These are phyloP conservation scores for Drosophila tanythrix DNA, from an alignment of 2,888 invertebrate genomes.

Conservation along the genomic window DNA sequence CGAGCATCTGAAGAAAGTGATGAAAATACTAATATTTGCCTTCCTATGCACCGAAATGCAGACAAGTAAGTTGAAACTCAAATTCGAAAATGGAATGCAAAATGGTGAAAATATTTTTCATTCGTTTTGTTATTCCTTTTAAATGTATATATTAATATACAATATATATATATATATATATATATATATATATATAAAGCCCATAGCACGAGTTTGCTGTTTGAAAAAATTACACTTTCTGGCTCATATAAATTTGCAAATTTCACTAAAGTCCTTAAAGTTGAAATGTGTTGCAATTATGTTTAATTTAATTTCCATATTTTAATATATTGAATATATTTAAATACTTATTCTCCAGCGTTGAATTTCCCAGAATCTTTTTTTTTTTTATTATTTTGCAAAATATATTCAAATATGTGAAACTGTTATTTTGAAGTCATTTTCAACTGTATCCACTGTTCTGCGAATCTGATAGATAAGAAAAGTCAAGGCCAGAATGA, in stretches of 20 bases:
- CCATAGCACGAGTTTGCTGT: not conserved
- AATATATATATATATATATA: not conserved
- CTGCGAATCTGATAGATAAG: conserved; percentile 15
- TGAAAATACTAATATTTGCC: conserved; percentile 77
- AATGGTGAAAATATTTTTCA: not conserved
- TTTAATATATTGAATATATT: not conserved
- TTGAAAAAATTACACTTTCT: not conserved
- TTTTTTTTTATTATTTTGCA: not conserved
- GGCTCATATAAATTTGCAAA: not conserved
- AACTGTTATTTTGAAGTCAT: not conserved
- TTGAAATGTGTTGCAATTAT: not conserved
- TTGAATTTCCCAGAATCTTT: not conserved
- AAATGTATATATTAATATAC: too few relatives aligned
- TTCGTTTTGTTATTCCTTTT: not conserved
- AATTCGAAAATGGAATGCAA: not conserved
- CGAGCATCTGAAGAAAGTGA: conserved; percentile 66
- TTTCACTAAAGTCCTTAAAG: not conserved
- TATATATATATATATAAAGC: too few relatives aligned
- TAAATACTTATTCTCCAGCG: not conserved
- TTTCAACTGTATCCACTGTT: conserved; percentile 9
- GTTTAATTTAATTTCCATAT: not conserved
- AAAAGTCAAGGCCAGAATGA: conserved; percentile 37
- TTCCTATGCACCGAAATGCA: conserved; percentile 83
- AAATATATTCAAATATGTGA: not conserved
- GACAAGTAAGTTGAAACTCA: conserved; percentile 73